Conservation (phyloP, 2,113 vertebrate genomes). For the Stictonetta naevosa region DNA sequence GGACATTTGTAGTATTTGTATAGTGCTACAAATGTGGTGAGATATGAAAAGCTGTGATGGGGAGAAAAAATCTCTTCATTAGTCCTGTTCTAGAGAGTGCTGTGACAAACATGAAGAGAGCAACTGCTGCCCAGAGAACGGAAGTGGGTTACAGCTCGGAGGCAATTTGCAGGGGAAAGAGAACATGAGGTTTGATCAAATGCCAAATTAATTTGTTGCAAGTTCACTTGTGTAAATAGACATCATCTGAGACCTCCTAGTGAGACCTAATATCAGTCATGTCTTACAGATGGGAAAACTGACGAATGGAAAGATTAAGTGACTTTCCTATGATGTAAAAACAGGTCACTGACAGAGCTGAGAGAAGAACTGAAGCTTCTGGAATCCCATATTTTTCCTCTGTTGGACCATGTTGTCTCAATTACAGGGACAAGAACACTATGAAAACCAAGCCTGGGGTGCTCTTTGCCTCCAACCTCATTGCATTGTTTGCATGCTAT, state of each 20-base stretch:
- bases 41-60: neutral
- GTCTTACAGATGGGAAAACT: neutral
- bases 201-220: conserved; percentile 15
- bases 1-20: neutral
- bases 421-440: neutral
- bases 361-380: neutral
- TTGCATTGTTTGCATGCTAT: neutral
- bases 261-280: neutral
- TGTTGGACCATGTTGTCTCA: neutral
- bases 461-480: neutral
- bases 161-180: neutral
- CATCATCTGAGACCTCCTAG: neutral
- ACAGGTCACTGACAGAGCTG: neutral
- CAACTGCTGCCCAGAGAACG: neutral
- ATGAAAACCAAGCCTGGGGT: neutral
- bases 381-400: neutral
- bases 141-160: neutral
- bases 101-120: neutral
- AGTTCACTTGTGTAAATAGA: neutral
- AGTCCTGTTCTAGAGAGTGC: neutral
- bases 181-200: neutral
- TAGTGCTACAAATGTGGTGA: neutral
- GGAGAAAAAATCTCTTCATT: neutral
- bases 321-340: neutral
- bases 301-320: neutral